A percentile compares a stretch with the other conserved stretches of the same genome.
Conservation (phyloP, 2,888 invertebrate genomes). For the Clostera curtula region DNA sequence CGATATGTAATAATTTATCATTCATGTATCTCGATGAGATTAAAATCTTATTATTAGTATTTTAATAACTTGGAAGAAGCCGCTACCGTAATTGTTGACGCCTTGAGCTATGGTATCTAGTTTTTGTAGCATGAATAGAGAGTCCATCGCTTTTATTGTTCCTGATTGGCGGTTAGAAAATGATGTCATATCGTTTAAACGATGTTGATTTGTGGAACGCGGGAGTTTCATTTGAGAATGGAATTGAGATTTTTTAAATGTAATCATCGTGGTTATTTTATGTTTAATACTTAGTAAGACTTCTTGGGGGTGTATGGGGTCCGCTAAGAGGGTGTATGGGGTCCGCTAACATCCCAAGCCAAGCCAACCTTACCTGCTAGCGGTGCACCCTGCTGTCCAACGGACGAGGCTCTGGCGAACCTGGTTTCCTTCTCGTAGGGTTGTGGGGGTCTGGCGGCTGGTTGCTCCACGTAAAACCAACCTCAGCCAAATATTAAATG, state of each 20-base stretch:
- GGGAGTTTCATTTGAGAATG: slow-evolving; percentile 2
- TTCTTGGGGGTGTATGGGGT: too few relatives aligned
- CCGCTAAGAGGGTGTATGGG: too few relatives aligned
- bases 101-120: slow-evolving; percentile 31
- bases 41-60: slow-evolving; percentile 39
- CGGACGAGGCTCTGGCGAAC: too few relatives aligned
- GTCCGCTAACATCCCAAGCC: too few relatives aligned
- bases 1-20: slow-evolving; percentile 24
- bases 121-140: slow-evolving; percentile 21
- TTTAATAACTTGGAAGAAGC: slow-evolving; percentile 36
- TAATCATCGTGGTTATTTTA: too few relatives aligned
- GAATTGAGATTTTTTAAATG: background rate
- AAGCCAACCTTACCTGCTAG: too few relatives aligned
- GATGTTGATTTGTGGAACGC: slow-evolving; percentile 4
- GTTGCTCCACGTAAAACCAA: too few relatives aligned
- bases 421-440: too few relatives aligned
- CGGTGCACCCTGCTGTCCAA: too few relatives aligned
- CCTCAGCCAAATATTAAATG: too few relatives aligned
- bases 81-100: slow-evolving; percentile 48
- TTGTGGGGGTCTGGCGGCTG: too few relatives aligned
- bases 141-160: slow-evolving; percentile 24
- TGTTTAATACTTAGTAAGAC: too few relatives aligned
- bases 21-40: slow-evolving; percentile 26
- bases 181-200: slow-evolving; percentile 17
- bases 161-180: slow-evolving; percentile 22